Conservation (phyloP, 2,888 invertebrate species). For the Copidosoma aretas region DNA sequence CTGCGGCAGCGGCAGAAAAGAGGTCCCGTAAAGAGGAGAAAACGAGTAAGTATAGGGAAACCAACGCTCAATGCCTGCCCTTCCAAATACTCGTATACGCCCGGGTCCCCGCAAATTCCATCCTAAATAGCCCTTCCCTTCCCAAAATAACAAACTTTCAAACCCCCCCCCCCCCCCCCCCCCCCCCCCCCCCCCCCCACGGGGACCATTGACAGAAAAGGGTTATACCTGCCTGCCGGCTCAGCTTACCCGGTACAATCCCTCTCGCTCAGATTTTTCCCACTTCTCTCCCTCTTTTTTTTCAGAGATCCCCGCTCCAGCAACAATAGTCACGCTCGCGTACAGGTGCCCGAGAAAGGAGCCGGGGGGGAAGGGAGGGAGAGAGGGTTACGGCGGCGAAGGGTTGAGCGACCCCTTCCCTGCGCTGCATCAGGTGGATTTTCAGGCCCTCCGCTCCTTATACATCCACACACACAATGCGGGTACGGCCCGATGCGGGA, state of each 20-base stretch:
- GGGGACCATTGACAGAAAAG: constrained; percentile 9
- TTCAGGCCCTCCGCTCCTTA: too few species aligned
- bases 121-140: not conserved
- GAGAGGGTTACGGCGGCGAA: constrained; percentile 16
- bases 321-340: constrained; percentile 13
- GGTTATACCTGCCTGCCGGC: constrained; percentile 23
- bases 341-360: constrained; percentile 15
- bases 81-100: constrained; percentile 8
- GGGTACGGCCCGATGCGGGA: not conserved
- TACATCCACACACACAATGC: too few species aligned
- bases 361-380: constrained; percentile 5
- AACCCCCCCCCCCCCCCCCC: not conserved
- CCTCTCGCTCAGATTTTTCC: constrained; percentile 17
- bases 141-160: constrained; percentile 20
- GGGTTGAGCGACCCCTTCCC: constrained; percentile 26
- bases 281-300: constrained; percentile 11
- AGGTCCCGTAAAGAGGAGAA: not conserved
- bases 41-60: constrained; percentile 18
- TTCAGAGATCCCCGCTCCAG: not conserved
- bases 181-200: not conserved
- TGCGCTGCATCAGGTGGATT: constrained; percentile 32
- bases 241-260: constrained; percentile 8
- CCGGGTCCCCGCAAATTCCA: constrained; percentile 22
- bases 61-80: constrained; percentile 3
- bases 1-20: not conserved